Evolutionary conservation across 2,797 vertebrate genomes (phyloP).

Genomic region (Amniataba percoides): DNA sequence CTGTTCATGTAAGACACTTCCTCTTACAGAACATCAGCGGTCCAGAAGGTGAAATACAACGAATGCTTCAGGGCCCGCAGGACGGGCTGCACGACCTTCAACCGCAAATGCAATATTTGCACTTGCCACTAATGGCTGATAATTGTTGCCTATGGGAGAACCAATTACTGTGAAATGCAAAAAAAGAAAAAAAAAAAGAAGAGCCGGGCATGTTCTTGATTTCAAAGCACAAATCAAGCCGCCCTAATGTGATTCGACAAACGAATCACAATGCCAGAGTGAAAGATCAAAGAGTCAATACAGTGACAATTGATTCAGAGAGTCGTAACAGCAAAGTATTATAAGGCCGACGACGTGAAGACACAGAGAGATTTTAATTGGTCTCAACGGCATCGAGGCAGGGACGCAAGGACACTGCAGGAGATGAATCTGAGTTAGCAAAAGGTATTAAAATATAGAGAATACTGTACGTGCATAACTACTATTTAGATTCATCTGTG

Average conservation of each 20-base stretch:
- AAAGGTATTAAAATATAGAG: background rate
- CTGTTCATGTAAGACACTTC: background rate
- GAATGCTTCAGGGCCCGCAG: constrained; percentile 28
- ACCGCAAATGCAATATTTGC: constrained; percentile 74
- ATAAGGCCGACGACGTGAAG: background rate
- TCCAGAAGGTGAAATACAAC: constrained; percentile 29
- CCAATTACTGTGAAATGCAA: constrained; percentile 63
- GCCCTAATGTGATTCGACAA: constrained; percentile 65
- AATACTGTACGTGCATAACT: background rate
- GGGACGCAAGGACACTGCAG: constrained; percentile 18
- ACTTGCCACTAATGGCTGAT: constrained; percentile 72
- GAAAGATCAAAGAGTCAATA: constrained; percentile 66
- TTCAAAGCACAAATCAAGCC: constrained; percentile 58
- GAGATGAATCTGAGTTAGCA: background rate
- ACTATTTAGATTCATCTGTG: background rate
- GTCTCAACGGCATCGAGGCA: constrained; percentile 40
- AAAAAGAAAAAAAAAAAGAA: constrained; percentile 10
- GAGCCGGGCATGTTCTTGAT: constrained; percentile 57
- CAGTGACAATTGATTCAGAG: constrained; percentile 23
- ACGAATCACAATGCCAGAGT: constrained; percentile 42
- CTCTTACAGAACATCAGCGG: constrained; percentile 12
- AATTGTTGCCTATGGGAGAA: constrained; percentile 75
- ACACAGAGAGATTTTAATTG: constrained; percentile 28
- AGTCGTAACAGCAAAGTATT: constrained; percentile 25
- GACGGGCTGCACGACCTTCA: constrained; percentile 49